Evolutionary conservation across 2,888 invertebrate species (phyloP).

Genomic region (Metalampra italica): DNA sequence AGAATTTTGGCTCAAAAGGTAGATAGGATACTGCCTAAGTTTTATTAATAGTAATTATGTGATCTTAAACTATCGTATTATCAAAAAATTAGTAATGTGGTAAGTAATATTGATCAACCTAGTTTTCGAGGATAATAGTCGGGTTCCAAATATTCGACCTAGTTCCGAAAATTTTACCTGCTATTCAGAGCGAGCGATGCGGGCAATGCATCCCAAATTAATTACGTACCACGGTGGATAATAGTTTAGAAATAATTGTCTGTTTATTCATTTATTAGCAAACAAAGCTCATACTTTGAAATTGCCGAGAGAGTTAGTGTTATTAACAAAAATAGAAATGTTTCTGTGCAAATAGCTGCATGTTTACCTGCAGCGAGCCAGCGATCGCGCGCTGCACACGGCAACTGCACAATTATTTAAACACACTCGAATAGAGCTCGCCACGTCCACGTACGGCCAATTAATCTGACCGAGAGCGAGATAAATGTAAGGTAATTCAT

Average conservation of each 20-base stretch:
- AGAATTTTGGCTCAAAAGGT: not conserved
- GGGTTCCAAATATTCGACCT: not conserved
- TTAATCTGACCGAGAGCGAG: conserved; percentile 55
- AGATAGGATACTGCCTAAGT: not conserved
- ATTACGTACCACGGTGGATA: too few relatives aligned
- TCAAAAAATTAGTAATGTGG: too few relatives aligned
- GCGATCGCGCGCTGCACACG: not conserved
- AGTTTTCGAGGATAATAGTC: too few relatives aligned
- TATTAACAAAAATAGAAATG: not conserved
- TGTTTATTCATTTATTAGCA: too few relatives aligned
- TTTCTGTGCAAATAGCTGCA: conserved; percentile 1
- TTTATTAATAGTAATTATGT: not conserved
- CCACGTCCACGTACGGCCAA: conserved; percentile 47
- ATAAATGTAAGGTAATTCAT: conserved; percentile 69
- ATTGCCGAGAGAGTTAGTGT: not conserved
- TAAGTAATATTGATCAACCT: too few relatives aligned
- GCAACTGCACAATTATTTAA: not conserved
- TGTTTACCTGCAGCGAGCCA: not conserved
- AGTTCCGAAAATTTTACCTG: not conserved
- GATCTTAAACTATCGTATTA: not conserved
- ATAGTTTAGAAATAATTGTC: too few relatives aligned
- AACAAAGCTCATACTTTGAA: too few relatives aligned
- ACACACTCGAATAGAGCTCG: not conserved
- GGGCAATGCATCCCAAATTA: not conserved
- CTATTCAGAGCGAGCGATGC: too few relatives aligned